These are phyloP conservation scores for Taxidea taxus DNA, from an alignment of 2,113 vertebrate genomes.

Conservation along the genomic window DNA sequence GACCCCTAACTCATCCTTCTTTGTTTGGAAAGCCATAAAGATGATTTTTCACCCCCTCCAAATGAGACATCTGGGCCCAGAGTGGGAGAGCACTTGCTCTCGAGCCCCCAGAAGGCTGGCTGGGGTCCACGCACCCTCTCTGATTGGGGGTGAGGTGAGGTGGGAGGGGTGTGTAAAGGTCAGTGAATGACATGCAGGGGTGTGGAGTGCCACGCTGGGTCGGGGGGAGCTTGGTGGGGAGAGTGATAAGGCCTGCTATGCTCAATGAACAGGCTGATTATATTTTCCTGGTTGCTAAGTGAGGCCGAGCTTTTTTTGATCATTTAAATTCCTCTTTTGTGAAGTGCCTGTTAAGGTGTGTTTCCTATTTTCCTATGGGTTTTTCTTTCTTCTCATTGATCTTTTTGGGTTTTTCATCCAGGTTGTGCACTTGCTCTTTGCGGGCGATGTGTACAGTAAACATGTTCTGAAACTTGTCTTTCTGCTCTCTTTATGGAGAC, in stretches of 20 bases:
- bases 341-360: neutral
- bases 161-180: neutral
- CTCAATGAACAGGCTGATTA: no score
- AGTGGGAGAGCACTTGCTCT: neutral
- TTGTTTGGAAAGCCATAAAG: neutral
- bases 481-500: neutral
- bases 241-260: fast-evolving
- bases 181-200: neutral
- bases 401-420: neutral
- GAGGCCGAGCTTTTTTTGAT: neutral
- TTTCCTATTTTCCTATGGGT: neutral
- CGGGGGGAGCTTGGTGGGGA: neutral
- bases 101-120: neutral
- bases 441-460: neutral
- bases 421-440: neutral
- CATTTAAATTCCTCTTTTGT: neutral
- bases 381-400: neutral
- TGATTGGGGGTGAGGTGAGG: neutral
- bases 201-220: neutral
- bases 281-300: neutral
- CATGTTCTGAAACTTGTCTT: neutral
- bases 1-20: neutral
- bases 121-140: no score
- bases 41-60: neutral
- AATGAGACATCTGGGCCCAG: neutral